Percentiles rank a stretch among this genome's conserved stretches.
phyloP scores from a whole-genome alignment of 2,113 vertebrate genomes.

The Rhea americana region DNA sequence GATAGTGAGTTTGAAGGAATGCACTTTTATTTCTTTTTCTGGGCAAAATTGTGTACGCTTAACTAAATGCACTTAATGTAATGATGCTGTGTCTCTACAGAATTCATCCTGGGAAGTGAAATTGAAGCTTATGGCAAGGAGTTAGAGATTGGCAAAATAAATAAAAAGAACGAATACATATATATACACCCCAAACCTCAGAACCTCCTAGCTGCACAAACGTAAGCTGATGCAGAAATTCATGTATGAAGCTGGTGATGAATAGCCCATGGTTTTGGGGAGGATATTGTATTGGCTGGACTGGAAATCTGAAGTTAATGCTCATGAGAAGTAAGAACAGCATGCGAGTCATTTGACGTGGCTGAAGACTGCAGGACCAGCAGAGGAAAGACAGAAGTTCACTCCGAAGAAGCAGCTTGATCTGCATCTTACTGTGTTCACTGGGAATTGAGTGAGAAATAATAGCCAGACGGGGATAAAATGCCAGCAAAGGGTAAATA shows the following conservation, averaged over 20 bases:
- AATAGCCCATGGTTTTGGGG: constrained; percentile 41
- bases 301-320: constrained; percentile 16
- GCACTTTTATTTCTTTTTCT: background rate
- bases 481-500: constrained; percentile 97
- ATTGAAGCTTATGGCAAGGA: background rate
- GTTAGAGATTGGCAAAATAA: background rate
- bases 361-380: background rate
- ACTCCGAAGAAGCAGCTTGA: constrained; percentile 22
- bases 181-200: too few relatives aligned
- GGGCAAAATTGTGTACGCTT: background rate
- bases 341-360: background rate
- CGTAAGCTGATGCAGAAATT: background rate
- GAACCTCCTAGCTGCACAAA: background rate
- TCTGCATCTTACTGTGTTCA: background rate
- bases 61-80: background rate
- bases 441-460: background rate
- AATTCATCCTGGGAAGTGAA: background rate
- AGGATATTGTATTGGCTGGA: background rate
- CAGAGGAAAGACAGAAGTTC: background rate
- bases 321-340: constrained; percentile 49
- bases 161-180: too few relatives aligned
- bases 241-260: background rate
- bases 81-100: background rate
- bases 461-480: constrained; percentile 46
- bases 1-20: background rate